Evolutionary conservation across 2,888 invertebrate species (phyloP).

Genomic region (Drosophila merina): DNA sequence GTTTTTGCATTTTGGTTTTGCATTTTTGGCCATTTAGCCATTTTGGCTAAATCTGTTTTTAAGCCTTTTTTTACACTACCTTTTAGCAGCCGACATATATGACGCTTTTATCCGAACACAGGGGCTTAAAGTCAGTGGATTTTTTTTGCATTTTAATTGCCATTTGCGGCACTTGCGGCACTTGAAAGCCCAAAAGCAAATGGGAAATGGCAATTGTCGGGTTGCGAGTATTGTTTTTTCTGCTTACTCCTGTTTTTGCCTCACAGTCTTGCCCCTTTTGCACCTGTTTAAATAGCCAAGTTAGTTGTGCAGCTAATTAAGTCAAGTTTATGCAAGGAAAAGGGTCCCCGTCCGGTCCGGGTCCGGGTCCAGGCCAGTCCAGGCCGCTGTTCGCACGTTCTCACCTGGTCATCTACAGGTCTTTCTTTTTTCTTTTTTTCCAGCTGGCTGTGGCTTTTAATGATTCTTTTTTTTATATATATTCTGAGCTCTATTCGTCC

Average conservation of each 20-base stretch:
- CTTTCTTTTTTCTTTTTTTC: background rate
- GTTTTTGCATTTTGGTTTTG: no score
- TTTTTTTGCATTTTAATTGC: constrained; percentile 44
- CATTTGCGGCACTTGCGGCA: constrained; percentile 48
- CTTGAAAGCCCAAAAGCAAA: constrained; percentile 39
- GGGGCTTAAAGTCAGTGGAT: constrained; percentile 35
- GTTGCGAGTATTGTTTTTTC: constrained; percentile 10
- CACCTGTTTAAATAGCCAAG: constrained; percentile 76
- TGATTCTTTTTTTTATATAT: constrained; percentile 28
- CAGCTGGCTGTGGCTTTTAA: constrained; percentile 23
- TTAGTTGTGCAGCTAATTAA: constrained; percentile 77
- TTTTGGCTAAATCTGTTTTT: constrained; percentile 35
- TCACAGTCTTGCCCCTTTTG: constrained; percentile 24
- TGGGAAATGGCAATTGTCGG: constrained; percentile 45
- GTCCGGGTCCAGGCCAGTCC: constrained; percentile 1
- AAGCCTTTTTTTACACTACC: constrained; percentile 29
- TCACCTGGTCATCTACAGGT: constrained; percentile 52
- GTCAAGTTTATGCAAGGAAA: constrained; percentile 74
- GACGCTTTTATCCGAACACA: constrained; percentile 18
- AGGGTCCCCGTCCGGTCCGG: constrained; percentile 12
- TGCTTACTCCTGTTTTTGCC: constrained; percentile 54
- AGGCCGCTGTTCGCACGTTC: constrained; percentile 62
- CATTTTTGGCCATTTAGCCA: constrained; percentile 7
- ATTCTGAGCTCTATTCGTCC: constrained; percentile 8
- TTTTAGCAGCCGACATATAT: constrained; percentile 10